These are phyloP conservation scores for Idris sp. DNA, from an alignment of 1,140 invertebrate genomes.

Conservation along the genomic window DNA sequence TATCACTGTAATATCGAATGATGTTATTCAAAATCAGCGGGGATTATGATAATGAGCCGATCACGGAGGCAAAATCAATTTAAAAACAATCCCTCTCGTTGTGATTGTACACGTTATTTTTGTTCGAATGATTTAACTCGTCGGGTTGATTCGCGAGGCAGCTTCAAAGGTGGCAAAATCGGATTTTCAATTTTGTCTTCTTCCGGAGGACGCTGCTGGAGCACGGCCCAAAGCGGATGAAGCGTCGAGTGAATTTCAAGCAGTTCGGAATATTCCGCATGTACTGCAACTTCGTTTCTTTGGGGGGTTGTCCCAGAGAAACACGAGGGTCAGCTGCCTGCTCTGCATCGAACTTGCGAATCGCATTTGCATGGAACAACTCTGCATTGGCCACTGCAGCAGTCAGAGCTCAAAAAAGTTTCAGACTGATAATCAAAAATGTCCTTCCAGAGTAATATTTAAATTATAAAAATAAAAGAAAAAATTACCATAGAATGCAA, in stretches of 20 bases:
- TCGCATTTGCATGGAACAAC: constrained; percentile 63
- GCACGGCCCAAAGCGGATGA: constrained; percentile 57
- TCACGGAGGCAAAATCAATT: constrained; percentile 40
- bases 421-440: constrained; percentile 53
- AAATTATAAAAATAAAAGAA: too few species aligned
- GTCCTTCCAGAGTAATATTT: constrained; percentile 27
- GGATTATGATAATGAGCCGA: constrained; percentile 28
- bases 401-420: constrained; percentile 54
- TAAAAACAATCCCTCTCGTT: constrained; percentile 35
- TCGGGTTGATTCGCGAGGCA: constrained; percentile 44
- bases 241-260: constrained; percentile 64
- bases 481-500: too few species aligned
- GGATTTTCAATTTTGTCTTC: constrained; percentile 64
- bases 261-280: constrained; percentile 60
- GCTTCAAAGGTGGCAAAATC: constrained; percentile 62
- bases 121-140: constrained; percentile 59
- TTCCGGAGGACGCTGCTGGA: constrained; percentile 47
- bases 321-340: constrained; percentile 60
- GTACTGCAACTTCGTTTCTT: constrained; percentile 59
- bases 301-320: constrained; percentile 42
- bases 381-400: too few species aligned
- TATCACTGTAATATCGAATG: not conserved
- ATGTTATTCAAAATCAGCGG: constrained; percentile 11
- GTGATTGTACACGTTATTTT: constrained; percentile 52
- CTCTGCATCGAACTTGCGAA: constrained; percentile 60